Evolutionary conservation across 1,140 invertebrate species (phyloP).

Genomic region (Drosophila subpulchrella): DNA sequence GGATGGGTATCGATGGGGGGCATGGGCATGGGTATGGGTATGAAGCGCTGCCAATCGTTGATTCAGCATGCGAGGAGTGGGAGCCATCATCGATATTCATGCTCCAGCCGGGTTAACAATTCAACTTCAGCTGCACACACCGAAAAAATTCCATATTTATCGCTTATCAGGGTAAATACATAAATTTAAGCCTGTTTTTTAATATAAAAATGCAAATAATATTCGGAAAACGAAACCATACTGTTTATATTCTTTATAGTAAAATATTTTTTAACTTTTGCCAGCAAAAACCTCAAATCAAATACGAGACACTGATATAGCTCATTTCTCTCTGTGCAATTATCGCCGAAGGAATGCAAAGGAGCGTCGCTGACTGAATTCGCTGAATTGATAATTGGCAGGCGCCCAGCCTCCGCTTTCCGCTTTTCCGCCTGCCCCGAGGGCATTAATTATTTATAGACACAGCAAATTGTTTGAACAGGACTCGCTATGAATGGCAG

Average conservation of each 20-base stretch:
- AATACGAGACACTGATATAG: not conserved
- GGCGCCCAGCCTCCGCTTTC: conserved; percentile 19
- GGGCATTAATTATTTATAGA: conserved; percentile 76
- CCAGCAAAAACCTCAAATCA: not conserved
- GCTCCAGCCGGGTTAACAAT: conserved; percentile 36
- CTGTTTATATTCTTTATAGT: no score
- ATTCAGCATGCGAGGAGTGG: conserved; percentile 37
- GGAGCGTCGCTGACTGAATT: conserved; percentile 39
- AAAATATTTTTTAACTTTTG: no score
- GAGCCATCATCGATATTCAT: conserved; percentile 66
- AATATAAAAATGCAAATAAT: no score
- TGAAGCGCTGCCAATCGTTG: conserved; percentile 37
- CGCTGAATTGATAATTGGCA: conserved; percentile 66
- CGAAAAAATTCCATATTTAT: not conserved
- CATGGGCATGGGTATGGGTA: not conserved
- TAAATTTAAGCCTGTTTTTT: no score
- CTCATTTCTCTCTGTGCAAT: conserved; percentile 3
- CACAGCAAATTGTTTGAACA: conserved; percentile 44
- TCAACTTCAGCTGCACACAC: conserved; percentile 12
- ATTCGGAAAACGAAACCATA: no score
- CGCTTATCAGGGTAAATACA: no score
- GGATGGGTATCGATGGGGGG: not conserved
- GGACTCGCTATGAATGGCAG: conserved; percentile 48
- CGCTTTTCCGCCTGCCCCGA: conserved; percentile 12
- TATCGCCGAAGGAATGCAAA: conserved; percentile 13